phyloP scores from a whole-genome alignment of 2,797 vertebrate species.

The Chloroceryle inda region DNA sequence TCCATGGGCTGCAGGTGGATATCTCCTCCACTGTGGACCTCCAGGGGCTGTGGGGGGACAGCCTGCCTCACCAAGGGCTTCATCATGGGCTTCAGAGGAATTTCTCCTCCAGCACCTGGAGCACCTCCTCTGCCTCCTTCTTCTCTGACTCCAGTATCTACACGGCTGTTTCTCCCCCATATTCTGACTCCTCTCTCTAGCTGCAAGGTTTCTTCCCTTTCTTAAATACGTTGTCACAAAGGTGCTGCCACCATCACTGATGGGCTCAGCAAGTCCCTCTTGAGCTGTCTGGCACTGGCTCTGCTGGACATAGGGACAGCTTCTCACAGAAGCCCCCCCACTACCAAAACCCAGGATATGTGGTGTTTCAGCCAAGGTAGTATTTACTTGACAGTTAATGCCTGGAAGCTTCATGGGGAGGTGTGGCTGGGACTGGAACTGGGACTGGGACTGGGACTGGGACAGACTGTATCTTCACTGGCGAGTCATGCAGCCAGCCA shows the following conservation, averaged over 20 bases:
- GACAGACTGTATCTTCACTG: neutral
- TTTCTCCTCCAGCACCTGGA: neutral
- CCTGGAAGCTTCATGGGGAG: neutral
- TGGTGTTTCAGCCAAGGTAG: neutral
- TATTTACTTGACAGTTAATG: neutral
- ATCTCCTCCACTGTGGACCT: no score
- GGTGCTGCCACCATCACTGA: neutral
- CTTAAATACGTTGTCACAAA: neutral
- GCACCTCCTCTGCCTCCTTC: neutral
- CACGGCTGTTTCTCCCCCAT: neutral
- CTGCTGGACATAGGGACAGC: neutral
- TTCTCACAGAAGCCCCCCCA: neutral
- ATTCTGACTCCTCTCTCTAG: neutral
- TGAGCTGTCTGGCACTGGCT: neutral
- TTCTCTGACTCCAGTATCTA: neutral
- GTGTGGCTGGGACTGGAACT: neutral
- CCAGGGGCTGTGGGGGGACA: no score
- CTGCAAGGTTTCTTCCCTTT: neutral
- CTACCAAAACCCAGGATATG: neutral
- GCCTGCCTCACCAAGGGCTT: no score
- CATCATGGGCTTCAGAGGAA: neutral
- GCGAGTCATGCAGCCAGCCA: neutral
- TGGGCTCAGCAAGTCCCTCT: fast-evolving
- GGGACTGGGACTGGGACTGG: neutral
- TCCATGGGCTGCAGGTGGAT: neutral